Base-by-base conservation (phyloP, 1,140 invertebrate species). In the Triops longicaudatus region DNA sequence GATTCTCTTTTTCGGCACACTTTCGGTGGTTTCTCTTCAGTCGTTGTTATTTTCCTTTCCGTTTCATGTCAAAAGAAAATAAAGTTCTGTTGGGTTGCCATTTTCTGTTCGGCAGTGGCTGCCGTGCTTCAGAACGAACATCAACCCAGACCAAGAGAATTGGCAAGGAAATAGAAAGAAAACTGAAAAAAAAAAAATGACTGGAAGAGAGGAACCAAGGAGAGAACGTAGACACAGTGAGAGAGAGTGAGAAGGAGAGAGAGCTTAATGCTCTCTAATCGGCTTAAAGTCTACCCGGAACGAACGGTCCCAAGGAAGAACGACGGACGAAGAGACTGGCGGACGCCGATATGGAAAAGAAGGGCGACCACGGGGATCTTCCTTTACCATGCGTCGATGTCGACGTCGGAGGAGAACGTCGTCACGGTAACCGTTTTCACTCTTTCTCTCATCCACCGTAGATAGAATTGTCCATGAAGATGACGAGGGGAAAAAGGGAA, bases 271-370 rank as follows among this genome's bases (percentile, higher is more conserved):
- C 50, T 63, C 50, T 63, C 14, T 63, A 63, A 63, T 63, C 50
- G 50, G 50, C 50, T 63, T 63, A 63, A 63, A 63, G 50, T 63
- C 50, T 63, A 63, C 50, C 50, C 50, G 50, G 50, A 63, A 75
- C 27, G 44, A 75, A 43, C 74, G 41, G 41, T 27, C 44, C 44
- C 31, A 31, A 26, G 74, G 22, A 31, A 41, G 44, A 75, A 75
- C 26, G 74, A 41, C 26, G 74, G 74, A 75, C 27, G 17, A 73
- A 26, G 27, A 73, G 78, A 77, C 74, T 75, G 74, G 27, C 12
- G 26, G 74, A 75, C 74, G 37, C 37, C 37, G 74, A 75, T 75
- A 75, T 44, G 74, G 22, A 75, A 43, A 41, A n/a, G 27, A 27
- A 73, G 73, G 26, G 37, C 73, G 26, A 41, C 26, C 14, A 73